A percentile compares a stretch with the other conserved stretches of the same genome.
Conservation (phyloP, 1,140 invertebrate species). For the Macrosteles quadrilineatus region DNA sequence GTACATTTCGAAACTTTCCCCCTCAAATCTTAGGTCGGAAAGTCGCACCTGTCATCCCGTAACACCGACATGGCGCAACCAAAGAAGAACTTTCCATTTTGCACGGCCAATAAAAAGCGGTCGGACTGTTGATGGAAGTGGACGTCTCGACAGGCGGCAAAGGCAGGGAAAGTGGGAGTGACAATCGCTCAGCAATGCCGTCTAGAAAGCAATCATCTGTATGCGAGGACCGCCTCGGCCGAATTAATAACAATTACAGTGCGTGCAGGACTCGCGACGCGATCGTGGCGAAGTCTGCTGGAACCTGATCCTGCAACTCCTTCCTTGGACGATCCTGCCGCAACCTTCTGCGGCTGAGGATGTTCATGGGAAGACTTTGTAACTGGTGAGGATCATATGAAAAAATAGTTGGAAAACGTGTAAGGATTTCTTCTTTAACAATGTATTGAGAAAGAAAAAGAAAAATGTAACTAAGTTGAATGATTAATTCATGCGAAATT, state of each 20-base stretch:
- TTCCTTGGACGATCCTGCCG: not conserved
- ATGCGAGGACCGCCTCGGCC: not conserved
- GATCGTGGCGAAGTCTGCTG: not conserved
- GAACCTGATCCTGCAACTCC: too few species aligned
- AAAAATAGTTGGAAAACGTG: too few species aligned
- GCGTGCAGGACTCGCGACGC: not conserved
- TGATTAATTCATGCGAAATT: too few species aligned
- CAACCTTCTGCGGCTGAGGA: not conserved
- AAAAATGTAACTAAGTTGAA: too few species aligned
- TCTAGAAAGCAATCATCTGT: conserved; percentile 11
- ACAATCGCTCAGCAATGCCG: conserved; percentile 5
- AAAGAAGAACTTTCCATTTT: conserved; percentile 7
- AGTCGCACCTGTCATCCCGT: not conserved
- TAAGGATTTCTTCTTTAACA: too few species aligned
- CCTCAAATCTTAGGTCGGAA: not conserved
- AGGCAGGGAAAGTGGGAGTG: too few species aligned
- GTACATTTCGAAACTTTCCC: not conserved
- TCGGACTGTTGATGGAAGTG: not conserved
- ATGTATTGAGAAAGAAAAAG: too few species aligned
- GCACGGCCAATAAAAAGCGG: conserved; percentile 1
- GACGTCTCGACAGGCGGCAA: too few species aligned
- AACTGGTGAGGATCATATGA: too few species aligned
- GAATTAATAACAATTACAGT: conserved; percentile 14
- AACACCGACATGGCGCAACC: not conserved
- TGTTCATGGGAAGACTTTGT: too few species aligned